Percentiles rank a stretch among this genome's conserved stretches.
These are phyloP conservation scores for Diabrotica undecimpunctata DNA, from an alignment of 1,140 invertebrate species.

Conservation along the genomic window DNA sequence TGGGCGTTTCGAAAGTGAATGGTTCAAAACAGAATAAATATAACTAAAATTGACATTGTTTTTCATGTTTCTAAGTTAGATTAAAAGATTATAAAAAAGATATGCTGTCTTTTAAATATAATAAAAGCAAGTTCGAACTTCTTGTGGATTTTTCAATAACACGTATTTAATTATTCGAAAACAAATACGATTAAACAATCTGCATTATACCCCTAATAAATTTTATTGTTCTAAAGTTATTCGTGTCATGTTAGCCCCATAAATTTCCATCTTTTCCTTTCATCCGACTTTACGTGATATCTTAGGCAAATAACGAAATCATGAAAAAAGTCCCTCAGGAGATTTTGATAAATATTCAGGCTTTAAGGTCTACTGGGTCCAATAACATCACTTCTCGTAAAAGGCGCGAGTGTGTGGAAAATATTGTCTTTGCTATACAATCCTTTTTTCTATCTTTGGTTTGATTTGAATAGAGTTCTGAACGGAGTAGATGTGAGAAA, in stretches of 20 bases:
- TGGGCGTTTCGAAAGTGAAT: no score
- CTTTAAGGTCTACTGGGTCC: slow-evolving; percentile 1
- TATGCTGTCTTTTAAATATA: no score
- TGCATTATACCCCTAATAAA: neutral
- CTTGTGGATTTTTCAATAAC: no score
- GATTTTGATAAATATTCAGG: slow-evolving; percentile 3
- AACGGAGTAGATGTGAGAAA: no score
- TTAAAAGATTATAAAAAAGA: no score
- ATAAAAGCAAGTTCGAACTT: no score
- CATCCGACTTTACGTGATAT: neutral
- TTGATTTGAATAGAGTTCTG: neutral
- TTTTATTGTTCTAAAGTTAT: neutral
- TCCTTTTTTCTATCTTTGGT: neutral
- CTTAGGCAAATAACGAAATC: neutral
- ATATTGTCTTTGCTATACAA: neutral
- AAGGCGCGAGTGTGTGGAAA: neutral
- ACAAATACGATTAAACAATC: no score
- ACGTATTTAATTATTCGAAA: no score
- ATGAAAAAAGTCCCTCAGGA: neutral
- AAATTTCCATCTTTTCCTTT: slow-evolving; percentile 3
- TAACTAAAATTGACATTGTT: no score
- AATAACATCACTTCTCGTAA: neutral
- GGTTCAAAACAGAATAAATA: no score
- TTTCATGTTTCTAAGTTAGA: no score
- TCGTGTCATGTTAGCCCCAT: neutral